Evolutionary conservation across 2,888 invertebrate genomes (phyloP), one percentile per base, ranked within the genome.

Genomic region (Lycophotia porphyrea): DNA sequence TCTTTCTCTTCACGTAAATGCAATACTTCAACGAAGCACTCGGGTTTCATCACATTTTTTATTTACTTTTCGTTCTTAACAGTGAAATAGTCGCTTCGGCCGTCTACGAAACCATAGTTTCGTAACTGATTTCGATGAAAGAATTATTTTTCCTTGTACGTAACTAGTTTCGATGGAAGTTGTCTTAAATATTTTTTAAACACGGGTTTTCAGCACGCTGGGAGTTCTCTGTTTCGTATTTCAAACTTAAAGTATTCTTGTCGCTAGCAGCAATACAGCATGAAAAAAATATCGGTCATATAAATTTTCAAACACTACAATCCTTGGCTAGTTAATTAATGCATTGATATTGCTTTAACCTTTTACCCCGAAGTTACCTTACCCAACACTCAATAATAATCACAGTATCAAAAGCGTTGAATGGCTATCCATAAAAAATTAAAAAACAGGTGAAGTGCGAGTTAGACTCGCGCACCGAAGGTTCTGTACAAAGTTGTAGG

Each of bases 21-120:
- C 74, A 74, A 78, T 79, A 68, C 74, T 83, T 52, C 60, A 60
- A 71, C 44, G 27, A 61, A 83, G 58, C 70, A 70, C 42, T 71
- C 47, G 24, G 47, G 7, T 36, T 70, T 44, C 34, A 66, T 78
- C 18, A 36, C 2, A 34, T 42, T 70, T 61, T 49, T 18, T 4
- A 58, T 52, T 68, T 67, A 27, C 31, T 68, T 79, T 68, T 60
- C 34, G 27, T 55, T 60, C 21, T 39, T 44, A 71, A n/a, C 39
- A 24, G 31, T 55, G 13, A 52, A 71, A 77, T 71, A 31, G 42
- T n/a, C n/a, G n/a, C n/a, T n/a, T n/a, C n/a, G n/a, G n/a, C n/a
- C n/a, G n/a, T n/a, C n/a, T n/a, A n/a, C n/a, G n/a, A n/a, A n/a
- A n/a, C n/a, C n/a, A n/a, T n/a, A n/a, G n/a, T n/a, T n/a, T n/a